Conservation (phyloP, 2,113 vertebrate species). For the human region GRCh38 chr14:25698001-25698500, state of each 20-base stretch:
- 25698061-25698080: conserved; percentile 63
- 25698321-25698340: not conserved
- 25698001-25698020: conserved; percentile 21
- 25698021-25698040: conserved; percentile 52
- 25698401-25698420: not conserved
- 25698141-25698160: conserved; percentile 77
- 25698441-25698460: conserved; percentile 39
- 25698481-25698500: not conserved
- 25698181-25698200: conserved; percentile 77
- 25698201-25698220: conserved; percentile 74
- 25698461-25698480: not conserved
- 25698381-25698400: not conserved
- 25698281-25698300: conserved; percentile 55
- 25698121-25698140: conserved; percentile 77
- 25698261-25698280: conserved; percentile 28
- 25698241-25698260: conserved; percentile 66
- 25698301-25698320: conserved; percentile 29
- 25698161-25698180: conserved; percentile 72
- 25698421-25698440: not conserved
- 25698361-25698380: conserved; percentile 23
- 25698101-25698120: conserved; percentile 75
- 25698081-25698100: conserved; percentile 76
- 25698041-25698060: conserved; percentile 48
- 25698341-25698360: conserved; percentile 37
- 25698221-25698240: conserved; percentile 76